These are phyloP conservation scores for Erythrolamprus reginae DNA, from an alignment of 2,113 vertebrate species.

Conservation along the genomic window DNA sequence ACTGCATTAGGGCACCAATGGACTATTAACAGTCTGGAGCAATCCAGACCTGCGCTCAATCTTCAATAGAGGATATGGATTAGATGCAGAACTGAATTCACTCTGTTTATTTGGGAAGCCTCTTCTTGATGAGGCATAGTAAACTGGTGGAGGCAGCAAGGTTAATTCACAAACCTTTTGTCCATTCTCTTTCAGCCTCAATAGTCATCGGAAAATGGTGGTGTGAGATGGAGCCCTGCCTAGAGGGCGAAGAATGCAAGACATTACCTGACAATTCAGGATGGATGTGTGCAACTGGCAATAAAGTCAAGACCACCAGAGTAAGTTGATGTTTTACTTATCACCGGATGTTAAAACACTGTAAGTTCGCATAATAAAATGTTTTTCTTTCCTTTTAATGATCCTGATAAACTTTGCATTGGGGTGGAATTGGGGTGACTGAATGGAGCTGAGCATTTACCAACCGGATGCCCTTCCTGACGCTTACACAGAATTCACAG, in stretches of 20 bases:
- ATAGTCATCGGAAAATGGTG: conserved; percentile 98
- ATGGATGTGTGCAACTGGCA: conserved; percentile 97
- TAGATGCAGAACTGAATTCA: neutral
- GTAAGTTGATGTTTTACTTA: conserved; percentile 71
- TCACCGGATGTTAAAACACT: neutral
- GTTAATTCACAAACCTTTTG: neutral
- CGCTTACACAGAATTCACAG: neutral
- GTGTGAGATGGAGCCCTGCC: conserved; percentile 98
- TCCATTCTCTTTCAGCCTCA: conserved; percentile 74
- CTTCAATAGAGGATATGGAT: neutral
- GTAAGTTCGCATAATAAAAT: neutral
- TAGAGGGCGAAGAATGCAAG: conserved; percentile 97
- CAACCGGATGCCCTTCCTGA: neutral
- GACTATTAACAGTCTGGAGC: neutral
- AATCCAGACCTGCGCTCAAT: neutral
- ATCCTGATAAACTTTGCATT: neutral
- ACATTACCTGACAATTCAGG: conserved; percentile 95
- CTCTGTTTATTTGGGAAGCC: neutral
- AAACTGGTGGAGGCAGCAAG: neutral
- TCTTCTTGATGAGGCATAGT: neutral
- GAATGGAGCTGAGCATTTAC: neutral
- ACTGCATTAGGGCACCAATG: neutral
- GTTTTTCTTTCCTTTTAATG: neutral
- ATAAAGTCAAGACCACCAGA: conserved; percentile 98
- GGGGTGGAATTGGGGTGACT: neutral